A percentile compares a stretch with the other conserved stretches of the same genome.
Evolutionary conservation across 2,888 invertebrate species (phyloP).

Genomic region (Oscheius sp.): DNA sequence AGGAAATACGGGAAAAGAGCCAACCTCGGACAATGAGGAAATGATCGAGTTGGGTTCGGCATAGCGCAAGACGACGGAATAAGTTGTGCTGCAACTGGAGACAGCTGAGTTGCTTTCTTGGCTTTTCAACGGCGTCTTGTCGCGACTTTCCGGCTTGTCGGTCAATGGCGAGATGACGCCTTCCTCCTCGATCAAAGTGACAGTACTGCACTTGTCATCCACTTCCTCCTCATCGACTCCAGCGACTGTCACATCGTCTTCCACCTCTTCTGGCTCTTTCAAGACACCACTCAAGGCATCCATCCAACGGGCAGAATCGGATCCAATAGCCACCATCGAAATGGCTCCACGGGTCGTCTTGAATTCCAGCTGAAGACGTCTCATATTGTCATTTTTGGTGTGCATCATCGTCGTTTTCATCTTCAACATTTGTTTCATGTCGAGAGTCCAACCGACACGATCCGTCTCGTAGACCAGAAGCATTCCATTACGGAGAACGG

Average conservation of each 20-base stretch:
- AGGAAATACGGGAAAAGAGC: too few relatives aligned
- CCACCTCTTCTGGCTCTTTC: neutral
- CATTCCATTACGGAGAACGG: conserved; percentile 7
- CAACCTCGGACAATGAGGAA: neutral
- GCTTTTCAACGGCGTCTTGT: neutral
- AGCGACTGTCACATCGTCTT: neutral
- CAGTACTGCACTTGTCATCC: neutral
- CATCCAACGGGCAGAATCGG: neutral
- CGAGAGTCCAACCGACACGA: neutral
- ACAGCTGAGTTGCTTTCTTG: neutral
- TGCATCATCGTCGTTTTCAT: neutral
- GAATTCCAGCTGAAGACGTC: conserved; percentile 10
- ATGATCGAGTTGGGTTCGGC: neutral
- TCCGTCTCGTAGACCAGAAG: conserved; percentile 12
- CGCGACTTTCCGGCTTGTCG: neutral
- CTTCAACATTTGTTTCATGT: neutral
- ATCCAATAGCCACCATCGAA: neutral
- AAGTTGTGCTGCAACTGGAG: neutral
- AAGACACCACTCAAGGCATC: neutral
- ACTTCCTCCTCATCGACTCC: neutral
- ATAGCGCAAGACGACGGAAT: neutral
- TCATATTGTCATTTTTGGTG: neutral
- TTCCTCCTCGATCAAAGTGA: conserved; percentile 16
- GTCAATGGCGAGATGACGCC: neutral
- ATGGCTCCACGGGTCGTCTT: conserved; percentile 5